These are phyloP conservation scores for Butastur rufipennis DNA, from an alignment of 2,113 vertebrate genomes.

Conservation along the genomic window DNA sequence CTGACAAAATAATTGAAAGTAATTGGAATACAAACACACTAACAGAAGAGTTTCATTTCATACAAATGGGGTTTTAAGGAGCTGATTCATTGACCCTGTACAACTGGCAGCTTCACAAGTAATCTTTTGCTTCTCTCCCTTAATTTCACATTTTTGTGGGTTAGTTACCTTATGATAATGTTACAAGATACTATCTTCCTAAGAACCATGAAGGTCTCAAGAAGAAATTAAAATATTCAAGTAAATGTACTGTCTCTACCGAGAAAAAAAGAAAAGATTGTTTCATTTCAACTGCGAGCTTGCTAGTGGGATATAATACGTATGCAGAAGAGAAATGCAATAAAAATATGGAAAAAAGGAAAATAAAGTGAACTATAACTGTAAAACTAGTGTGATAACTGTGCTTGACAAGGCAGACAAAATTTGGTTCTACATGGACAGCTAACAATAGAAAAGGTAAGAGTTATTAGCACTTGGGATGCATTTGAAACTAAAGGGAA, in stretches of 20 bases:
- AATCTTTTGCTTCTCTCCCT: background rate
- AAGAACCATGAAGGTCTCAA: background rate
- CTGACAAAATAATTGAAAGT: background rate
- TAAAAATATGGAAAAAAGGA: background rate
- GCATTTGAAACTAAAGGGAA: background rate
- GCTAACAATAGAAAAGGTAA: background rate
- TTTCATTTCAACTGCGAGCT: background rate
- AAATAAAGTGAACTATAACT: background rate
- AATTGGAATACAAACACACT: background rate
- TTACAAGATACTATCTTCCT: background rate
- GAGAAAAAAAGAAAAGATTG: background rate
- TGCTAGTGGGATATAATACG: background rate
- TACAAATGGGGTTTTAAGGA: background rate
- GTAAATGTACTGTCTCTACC: background rate
- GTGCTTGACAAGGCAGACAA: background rate
- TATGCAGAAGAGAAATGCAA: background rate
- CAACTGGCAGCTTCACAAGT: background rate
- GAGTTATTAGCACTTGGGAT: background rate
- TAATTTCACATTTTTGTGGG: background rate
- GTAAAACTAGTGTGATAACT: background rate
- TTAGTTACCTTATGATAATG: background rate
- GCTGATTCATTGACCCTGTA: background rate
- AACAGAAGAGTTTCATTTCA: background rate
- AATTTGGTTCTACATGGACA: background rate
- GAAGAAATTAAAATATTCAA: background rate